Evolutionary conservation across 1,140 invertebrate genomes (phyloP).

Genomic region (Drosophila pseudoobscura): DNA sequence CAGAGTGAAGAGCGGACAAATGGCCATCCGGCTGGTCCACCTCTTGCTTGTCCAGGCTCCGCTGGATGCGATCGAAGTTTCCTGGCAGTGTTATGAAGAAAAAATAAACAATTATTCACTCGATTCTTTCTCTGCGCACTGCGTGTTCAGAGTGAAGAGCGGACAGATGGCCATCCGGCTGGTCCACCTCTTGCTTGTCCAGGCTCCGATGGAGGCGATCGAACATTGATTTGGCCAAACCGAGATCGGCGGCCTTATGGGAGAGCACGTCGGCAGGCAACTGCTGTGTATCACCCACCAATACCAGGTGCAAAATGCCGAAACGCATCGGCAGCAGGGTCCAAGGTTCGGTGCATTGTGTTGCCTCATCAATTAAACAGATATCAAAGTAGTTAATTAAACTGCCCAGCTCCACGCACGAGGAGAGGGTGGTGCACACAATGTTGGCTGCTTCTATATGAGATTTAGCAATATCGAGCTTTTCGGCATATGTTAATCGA

Average conservation of each 20-base stretch:
- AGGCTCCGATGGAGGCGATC: conserved; percentile 85
- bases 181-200: conserved; percentile 24
- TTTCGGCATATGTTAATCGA: conserved; percentile 52
- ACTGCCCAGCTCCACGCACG: conserved; percentile 63
- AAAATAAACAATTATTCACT: not conserved
- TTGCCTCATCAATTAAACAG: conserved; percentile 96
- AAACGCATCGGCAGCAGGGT: conserved; percentile 91
- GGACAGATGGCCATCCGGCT: conserved; percentile 7
- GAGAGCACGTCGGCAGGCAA: conserved; percentile 92
- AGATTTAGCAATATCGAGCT: conserved; percentile 43
- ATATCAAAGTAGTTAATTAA: conserved; percentile 87
- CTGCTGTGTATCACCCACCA: conserved; percentile 95
- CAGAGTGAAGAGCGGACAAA: conserved; percentile 85
- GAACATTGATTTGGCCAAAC: conserved; percentile 70
- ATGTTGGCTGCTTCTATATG: conserved; percentile 73
- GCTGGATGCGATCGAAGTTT: conserved; percentile 85
- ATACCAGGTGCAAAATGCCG: conserved; percentile 88
- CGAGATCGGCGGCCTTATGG: conserved; percentile 60
- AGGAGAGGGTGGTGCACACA: conserved; percentile 83
- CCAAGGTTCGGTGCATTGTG: conserved; percentile 93
- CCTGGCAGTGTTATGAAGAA: not conserved
- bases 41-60: conserved; percentile 74
- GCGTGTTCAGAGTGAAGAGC: conserved; percentile 87
- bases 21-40: conserved; percentile 5
- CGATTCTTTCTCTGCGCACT: conserved; percentile 87